Conservation (phyloP, 2,113 vertebrate genomes). For the Zapus hudsonius region DNA sequence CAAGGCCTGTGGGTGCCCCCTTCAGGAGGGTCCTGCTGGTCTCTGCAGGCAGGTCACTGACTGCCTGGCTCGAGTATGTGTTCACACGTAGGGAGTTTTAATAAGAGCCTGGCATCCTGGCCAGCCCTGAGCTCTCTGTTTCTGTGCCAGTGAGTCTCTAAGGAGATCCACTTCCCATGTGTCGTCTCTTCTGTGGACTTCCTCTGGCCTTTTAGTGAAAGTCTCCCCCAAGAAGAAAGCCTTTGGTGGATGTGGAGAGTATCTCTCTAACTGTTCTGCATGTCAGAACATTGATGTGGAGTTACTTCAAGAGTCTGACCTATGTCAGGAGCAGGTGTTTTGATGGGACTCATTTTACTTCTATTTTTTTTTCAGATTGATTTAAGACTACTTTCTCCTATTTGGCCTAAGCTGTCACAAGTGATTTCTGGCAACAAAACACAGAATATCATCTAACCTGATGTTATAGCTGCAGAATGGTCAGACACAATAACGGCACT, state of each 20-base stretch:
- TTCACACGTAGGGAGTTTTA: conserved; percentile 71
- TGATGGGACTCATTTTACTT: conserved; percentile 1
- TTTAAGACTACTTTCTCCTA: conserved; percentile 10
- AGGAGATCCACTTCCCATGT: conserved; percentile 63
- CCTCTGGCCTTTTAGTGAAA: conserved; percentile 64
- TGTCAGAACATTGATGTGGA: conserved; percentile 9
- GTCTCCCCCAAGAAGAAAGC: conserved; percentile 24
- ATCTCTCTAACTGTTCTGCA: not conserved
- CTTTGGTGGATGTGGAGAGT: conserved; percentile 24
- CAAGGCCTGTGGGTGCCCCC: not conserved
- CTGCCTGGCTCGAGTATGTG: conserved; percentile 45
- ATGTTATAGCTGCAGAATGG: not conserved
- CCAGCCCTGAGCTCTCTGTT: conserved; percentile 52
- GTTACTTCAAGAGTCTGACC: conserved; percentile 50
- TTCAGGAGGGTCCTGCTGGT: not conserved
- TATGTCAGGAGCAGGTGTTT: conserved; percentile 48
- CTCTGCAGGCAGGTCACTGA: not conserved
- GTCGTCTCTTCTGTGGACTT: conserved; percentile 31
- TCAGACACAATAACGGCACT: not conserved
- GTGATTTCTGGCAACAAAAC: conserved; percentile 36
- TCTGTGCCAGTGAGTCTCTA: conserved; percentile 58
- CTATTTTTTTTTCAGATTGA: not conserved
- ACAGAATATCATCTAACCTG: not conserved
- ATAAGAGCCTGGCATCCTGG: conserved; percentile 46
- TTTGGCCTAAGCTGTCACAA: conserved; percentile 31